Evolutionary conservation across 2,797 vertebrate genomes (phyloP).

Genomic region (Thalassophryne amazonica): DNA sequence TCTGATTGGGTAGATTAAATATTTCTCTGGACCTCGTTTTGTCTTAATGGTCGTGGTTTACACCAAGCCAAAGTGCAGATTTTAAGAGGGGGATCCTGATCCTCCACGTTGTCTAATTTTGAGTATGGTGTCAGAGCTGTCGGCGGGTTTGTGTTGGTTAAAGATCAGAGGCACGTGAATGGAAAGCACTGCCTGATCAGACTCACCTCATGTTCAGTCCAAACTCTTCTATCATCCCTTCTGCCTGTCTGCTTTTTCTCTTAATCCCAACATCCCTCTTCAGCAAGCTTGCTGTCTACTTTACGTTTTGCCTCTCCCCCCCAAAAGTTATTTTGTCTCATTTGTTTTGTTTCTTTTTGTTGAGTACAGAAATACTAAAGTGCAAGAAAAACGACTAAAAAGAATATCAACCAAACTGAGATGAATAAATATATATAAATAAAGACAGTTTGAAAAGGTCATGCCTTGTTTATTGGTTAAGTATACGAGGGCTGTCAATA

Average conservation of each 20-base stretch:
- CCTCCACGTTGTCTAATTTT: slow-evolving; percentile 2
- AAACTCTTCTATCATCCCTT: neutral
- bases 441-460: slow-evolving; percentile 80
- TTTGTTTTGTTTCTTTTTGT: slow-evolving; percentile 84
- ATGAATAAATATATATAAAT: slow-evolving; percentile 86
- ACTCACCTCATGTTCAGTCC: slow-evolving; percentile 12
- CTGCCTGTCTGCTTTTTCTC: neutral
- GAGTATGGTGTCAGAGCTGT: neutral
- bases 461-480: slow-evolving; percentile 14
- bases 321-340: slow-evolving; percentile 77
- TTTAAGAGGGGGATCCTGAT: slow-evolving; percentile 10
- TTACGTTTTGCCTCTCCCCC: too few relatives aligned
- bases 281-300: slow-evolving; percentile 55
- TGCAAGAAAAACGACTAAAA: slow-evolving; percentile 82
- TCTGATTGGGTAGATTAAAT: too few relatives aligned
- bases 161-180: slow-evolving; percentile 25
- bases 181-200: slow-evolving; percentile 37
- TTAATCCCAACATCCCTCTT: slow-evolving; percentile 26
- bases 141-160: neutral
- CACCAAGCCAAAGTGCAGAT: slow-evolving; percentile 30
- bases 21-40: slow-evolving; percentile 21
- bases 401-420: slow-evolving; percentile 85
- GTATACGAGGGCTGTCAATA: too few relatives aligned
- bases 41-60: slow-evolving; percentile 32
- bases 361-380: slow-evolving; percentile 88